A percentile compares a stretch with the other conserved stretches of the same genome.
Conservation (phyloP, 2,113 vertebrate genomes). For the Brienomyrus longianalis region DNA sequence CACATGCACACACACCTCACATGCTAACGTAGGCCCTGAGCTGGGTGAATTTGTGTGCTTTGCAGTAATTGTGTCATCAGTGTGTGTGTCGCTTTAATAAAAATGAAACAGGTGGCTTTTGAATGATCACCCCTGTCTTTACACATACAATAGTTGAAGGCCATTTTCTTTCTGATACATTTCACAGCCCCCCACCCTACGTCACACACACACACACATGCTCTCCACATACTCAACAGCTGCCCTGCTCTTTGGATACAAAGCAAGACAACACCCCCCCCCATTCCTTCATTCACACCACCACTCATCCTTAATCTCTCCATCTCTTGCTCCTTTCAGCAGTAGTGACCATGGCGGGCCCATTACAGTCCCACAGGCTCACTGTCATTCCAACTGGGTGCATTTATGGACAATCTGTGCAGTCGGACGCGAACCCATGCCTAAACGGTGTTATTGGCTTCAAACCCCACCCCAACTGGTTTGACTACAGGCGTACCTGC, state of each 20-base stretch:
- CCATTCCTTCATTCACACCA: neutral
- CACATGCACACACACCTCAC: neutral
- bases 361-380: neutral
- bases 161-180: slow-evolving; percentile 18
- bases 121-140: slow-evolving; percentile 16
- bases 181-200: neutral
- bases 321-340: slow-evolving; percentile 25
- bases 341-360: neutral
- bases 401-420: slow-evolving; percentile 9
- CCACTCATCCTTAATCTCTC: slow-evolving; percentile 26
- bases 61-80: neutral
- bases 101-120: slow-evolving; percentile 49
- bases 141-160: slow-evolving; percentile 11
- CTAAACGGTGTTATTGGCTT: neutral
- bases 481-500: neutral
- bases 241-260: slow-evolving; percentile 53
- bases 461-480: neutral
- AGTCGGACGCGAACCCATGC: neutral
- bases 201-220: neutral
- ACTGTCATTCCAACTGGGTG: neutral
- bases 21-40: slow-evolving; percentile 12
- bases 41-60: neutral
- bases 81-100: slow-evolving; percentile 20
- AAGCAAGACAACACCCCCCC: slow-evolving; percentile 52
- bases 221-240: slow-evolving; percentile 46